Conservation (phyloP, 1,140 invertebrate species). For the Melipona quadrifasciata region DNA sequence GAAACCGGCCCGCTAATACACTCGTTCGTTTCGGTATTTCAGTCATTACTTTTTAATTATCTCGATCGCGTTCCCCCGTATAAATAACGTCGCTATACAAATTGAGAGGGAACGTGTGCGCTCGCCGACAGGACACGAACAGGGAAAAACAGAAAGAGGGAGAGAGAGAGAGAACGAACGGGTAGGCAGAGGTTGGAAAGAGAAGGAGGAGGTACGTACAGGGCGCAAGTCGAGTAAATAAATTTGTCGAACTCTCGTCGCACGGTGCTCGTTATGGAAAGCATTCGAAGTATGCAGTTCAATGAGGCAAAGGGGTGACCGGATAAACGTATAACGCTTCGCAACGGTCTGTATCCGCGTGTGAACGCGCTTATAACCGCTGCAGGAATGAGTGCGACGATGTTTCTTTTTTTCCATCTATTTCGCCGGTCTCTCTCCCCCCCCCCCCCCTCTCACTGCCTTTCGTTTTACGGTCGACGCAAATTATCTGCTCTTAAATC, state of each 20-base stretch:
- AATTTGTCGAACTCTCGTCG: constrained; percentile 64
- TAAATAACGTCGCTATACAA: constrained; percentile 52
- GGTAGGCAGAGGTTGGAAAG: not conserved
- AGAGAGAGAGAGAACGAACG: not conserved
- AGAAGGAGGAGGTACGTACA: not conserved
- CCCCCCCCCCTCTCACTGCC: not conserved
- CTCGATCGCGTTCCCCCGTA: constrained; percentile 31
- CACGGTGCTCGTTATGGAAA: constrained; percentile 55
- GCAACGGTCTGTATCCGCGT: constrained; percentile 39
- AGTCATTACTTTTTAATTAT: constrained; percentile 59
- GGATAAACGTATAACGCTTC: constrained; percentile 49
- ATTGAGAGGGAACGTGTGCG: constrained; percentile 36
- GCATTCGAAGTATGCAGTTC: constrained; percentile 59
- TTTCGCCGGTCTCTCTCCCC: not conserved
- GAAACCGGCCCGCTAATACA: constrained; percentile 21
- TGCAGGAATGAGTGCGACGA: not conserved
- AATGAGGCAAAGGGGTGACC: constrained; percentile 55
- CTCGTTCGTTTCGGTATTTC: constrained; percentile 40
- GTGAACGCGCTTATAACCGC: constrained; percentile 56
- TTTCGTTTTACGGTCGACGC: not conserved
- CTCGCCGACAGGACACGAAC: not conserved
- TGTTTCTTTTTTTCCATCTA: not conserved
- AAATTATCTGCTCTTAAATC: constrained; percentile 39
- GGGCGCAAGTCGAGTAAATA: constrained; percentile 60
- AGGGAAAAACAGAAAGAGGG: too few species aligned